Base-by-base conservation (phyloP, 1,140 invertebrate species). In the Frieseomelitta varia region DNA sequence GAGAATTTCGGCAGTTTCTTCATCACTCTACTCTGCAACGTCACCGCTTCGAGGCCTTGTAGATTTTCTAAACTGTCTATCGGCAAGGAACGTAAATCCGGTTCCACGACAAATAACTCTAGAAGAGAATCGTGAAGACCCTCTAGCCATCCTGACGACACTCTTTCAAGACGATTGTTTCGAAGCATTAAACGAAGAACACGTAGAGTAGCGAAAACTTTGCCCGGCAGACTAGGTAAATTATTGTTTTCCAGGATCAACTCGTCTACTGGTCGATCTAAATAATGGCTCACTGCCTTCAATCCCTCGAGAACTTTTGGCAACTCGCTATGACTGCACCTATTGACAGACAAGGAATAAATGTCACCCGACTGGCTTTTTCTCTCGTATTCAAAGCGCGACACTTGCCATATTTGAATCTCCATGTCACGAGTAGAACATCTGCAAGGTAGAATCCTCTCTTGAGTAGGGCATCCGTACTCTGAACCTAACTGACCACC, bases 271-370 rank as follows among this genome's bases (percentile, higher is more conserved):
- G 97, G 96, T 65, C 96, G 96, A 74, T 95, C 96, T 34, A 97
- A 94, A 76, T 96, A 96, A 69, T 97, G 95, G 76, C 97, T 96
- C 47, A 97, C 95, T 19, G 96, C 95, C 85, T 97, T 96, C 17
- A 98, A 92, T 15, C 97, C 97, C 88, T 97, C 96, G 76, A 97
- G 92, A 6, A 98, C 97, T 90, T 96, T 96, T 2, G 96, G 96
- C 79, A 98, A 94, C 88, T 98, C 97, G 94, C 97, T 98, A 93
- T 98, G 97, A 63, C 97, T 98, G 92, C 97, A 98, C 97, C 97
- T 98, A 56, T 55, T 65, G 30, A 15, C 76, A 39, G 2, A 73
- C 6, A 4, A 27, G 21, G 1, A 47, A 73, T 55, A 1, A 65
- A 21, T 65, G 21, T 39, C 1, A 55, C 21, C 17, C 15, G 4